Evolutionary conservation across 2,113 vertebrate genomes (phyloP).

Genomic region (Osmerus eperlanus): DNA sequence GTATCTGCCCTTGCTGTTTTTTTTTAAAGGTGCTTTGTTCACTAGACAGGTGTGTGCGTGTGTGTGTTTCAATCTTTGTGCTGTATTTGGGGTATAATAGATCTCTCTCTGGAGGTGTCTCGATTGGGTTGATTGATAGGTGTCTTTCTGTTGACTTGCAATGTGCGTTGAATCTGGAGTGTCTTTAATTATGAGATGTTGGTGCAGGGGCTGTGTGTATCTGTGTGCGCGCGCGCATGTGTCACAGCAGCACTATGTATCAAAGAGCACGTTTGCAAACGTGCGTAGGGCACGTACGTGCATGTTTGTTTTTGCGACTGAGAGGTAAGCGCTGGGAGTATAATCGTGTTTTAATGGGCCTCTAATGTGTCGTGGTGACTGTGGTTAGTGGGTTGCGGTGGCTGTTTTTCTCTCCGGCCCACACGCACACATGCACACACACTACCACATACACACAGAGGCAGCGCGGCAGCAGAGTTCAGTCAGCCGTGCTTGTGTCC

Average conservation of each 20-base stretch:
- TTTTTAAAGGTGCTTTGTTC: too few relatives aligned
- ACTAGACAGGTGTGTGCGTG: too few relatives aligned
- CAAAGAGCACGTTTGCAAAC: neutral
- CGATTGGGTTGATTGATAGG: too few relatives aligned
- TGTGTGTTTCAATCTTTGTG: too few relatives aligned
- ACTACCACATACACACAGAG: conserved; percentile 4
- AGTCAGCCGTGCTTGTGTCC: conserved; percentile 71
- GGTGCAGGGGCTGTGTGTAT: neutral
- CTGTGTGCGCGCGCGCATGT: neutral
- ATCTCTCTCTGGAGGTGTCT: too few relatives aligned
- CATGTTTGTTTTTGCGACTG: neutral
- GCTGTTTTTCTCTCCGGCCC: conserved; percentile 53
- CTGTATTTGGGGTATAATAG: too few relatives aligned
- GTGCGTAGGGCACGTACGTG: neutral
- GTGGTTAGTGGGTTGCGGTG: conserved; percentile 67
- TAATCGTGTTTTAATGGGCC: conserved; percentile 74
- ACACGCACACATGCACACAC: neutral
- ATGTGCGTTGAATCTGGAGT: too few relatives aligned
- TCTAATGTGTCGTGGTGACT: conserved; percentile 73
- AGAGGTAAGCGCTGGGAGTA: conserved; percentile 63
- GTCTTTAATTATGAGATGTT: too few relatives aligned
- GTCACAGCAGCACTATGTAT: neutral
- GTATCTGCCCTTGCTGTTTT: too few relatives aligned
- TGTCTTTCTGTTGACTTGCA: too few relatives aligned
- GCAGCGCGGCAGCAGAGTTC: conserved; percentile 61